A percentile compares a stretch with the other conserved stretches of the same genome.
Evolutionary conservation across 2,888 invertebrate species (phyloP).

Genomic region (Ethmia dodecea): DNA sequence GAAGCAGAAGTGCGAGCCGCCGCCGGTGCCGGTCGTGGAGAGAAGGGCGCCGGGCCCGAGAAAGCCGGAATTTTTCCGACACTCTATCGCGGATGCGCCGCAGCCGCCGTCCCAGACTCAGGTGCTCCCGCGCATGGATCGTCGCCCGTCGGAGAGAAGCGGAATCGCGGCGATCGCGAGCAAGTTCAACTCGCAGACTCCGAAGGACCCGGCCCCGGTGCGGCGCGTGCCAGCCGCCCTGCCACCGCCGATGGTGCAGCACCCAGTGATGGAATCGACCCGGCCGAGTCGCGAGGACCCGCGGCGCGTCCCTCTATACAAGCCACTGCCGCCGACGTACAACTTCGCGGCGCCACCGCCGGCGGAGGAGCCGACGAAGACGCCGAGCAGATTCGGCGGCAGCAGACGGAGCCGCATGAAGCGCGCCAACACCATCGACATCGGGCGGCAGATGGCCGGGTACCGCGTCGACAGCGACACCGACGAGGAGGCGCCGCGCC

Average conservation of each 20-base stretch:
- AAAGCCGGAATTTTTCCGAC: constrained; percentile 56
- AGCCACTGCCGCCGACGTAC: constrained; percentile 60
- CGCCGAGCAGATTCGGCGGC: constrained; percentile 66
- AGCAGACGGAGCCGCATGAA: constrained; percentile 88
- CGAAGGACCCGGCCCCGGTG: constrained; percentile 28
- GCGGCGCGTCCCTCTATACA: constrained; percentile 40
- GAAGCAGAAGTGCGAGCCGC: constrained; percentile 39
- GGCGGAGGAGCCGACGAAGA: constrained; percentile 51
- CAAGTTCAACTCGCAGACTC: constrained; percentile 52
- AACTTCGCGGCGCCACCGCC: constrained; percentile 58
- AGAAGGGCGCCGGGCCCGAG: constrained; percentile 40
- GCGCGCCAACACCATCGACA: constrained; percentile 92
- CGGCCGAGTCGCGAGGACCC: constrained; percentile 2
- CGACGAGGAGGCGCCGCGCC: constrained; percentile 56
- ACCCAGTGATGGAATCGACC: neutral
- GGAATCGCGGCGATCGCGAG: constrained; percentile 63
- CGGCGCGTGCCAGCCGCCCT: constrained; percentile 17
- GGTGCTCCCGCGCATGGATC: constrained; percentile 26
- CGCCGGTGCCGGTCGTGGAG: constrained; percentile 39
- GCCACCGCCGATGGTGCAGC: constrained; percentile 4
- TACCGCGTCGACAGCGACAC: constrained; percentile 72
- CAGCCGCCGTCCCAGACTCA: constrained; percentile 13
- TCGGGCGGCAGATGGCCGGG: constrained; percentile 83
- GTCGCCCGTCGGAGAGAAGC: constrained; percentile 49
- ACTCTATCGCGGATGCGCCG: constrained; percentile 53